Base-by-base conservation (phyloP, 2,888 invertebrate genomes). In the Cryptophagus acutangulus region DNA sequence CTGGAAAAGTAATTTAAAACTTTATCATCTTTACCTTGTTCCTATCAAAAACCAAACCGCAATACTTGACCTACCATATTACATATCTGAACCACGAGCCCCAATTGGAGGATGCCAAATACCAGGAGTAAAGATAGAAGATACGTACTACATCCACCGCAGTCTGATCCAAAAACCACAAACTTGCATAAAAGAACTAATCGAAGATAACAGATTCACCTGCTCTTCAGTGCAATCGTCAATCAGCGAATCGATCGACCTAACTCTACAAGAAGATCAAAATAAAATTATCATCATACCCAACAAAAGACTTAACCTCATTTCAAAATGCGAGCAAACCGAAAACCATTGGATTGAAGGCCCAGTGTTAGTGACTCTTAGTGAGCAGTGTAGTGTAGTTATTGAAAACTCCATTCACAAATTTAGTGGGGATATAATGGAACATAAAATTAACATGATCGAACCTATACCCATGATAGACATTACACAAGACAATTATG, bases 51-150 rank as follows among this genome's bases (percentile, higher is more conserved):
- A 26, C 26, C n/a, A 3, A 3, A 26, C 26, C 4, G 9, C n/a
- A 4, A 6, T 26, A 3, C n/a, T 26, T 6, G 3, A 3, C 3
- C 3, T 4, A 4, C 26, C 26, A 6, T 26, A 26, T 26, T n/a
- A 26, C 26, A 26, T 26, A 12, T 26, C 26, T 13, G n/a, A 3
- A 4, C 26, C 4, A 4, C 5, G 12, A 26, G 12, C 3, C 5
- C 5, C 26, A 6, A 26, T 26, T 8, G 26, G 26, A 26, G n/a
- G 26, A 3, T 12, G 26, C 26, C 4, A 26, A 3, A 6, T n/a
- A 26, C 26, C 26, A n/a, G 26, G 26, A n/a, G 3, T 8, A 26
- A 26, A 26, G 12, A 3, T 26, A 26, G 26, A 26, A 26, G n/a
- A 8, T 3, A 26, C 26, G 4, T 26, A 26, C 9, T 26, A 26